phyloP scores from a whole-genome alignment of 2,888 invertebrate genomes.

The Elysia crispata region DNA sequence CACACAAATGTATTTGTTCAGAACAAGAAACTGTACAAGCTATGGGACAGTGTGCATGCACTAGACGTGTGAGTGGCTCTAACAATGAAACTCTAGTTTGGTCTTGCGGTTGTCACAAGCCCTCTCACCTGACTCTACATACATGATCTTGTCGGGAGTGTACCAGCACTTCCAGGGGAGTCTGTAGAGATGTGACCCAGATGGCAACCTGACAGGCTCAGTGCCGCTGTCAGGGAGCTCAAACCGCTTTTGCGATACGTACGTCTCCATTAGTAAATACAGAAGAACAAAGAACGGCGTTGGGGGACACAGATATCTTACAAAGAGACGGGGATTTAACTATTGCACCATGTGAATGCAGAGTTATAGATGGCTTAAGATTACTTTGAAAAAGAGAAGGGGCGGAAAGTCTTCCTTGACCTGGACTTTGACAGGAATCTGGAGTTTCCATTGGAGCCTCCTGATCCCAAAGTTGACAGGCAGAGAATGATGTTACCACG shows the following conservation, averaged over 20 bases:
- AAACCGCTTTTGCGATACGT: neutral
- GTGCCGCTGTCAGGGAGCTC: conserved; percentile 45
- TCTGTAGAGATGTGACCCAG: conserved; percentile 31
- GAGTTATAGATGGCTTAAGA: too few relatives aligned
- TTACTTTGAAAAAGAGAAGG: too few relatives aligned
- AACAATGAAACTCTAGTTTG: conserved; percentile 28
- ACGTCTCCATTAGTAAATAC: too few relatives aligned
- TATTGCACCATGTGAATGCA: too few relatives aligned
- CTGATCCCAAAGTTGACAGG: too few relatives aligned
- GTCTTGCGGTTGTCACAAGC: conserved; percentile 49
- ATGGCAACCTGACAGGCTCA: conserved; percentile 35
- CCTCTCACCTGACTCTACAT: conserved; percentile 22
- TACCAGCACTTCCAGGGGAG: neutral
- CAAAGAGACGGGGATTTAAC: too few relatives aligned
- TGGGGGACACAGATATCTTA: too few relatives aligned
- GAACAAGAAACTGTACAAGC: conserved; percentile 2
- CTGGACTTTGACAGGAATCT: too few relatives aligned
- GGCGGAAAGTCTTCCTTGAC: too few relatives aligned
- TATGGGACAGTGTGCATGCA: conserved; percentile 42
- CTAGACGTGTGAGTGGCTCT: conserved; percentile 32
- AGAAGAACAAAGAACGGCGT: too few relatives aligned
- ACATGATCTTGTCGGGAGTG: conserved; percentile 47
- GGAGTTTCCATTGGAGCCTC: too few relatives aligned
- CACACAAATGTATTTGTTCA: conserved; percentile 51
- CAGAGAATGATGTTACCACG: too few relatives aligned